Base-by-base conservation (phyloP, 2,113 vertebrate genomes). In the Danio rerio region DNA sequence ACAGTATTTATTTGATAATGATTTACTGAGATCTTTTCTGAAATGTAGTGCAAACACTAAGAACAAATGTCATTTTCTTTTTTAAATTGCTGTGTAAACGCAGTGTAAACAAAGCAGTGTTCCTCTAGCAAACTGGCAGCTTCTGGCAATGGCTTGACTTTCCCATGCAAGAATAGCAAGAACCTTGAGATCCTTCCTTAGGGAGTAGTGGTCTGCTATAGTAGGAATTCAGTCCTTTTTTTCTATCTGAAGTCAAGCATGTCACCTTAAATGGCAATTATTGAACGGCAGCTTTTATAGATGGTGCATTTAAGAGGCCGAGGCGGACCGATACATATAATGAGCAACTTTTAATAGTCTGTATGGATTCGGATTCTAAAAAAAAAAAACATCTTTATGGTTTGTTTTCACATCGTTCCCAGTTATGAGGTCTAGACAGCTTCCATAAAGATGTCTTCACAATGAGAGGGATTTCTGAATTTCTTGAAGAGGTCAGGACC, bases 101-200 rank as follows among this genome's bases (percentile, higher is more conserved):
- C 31, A 31, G 31, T 31, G 31, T 31, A 31, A 31, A 31, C 31
- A 31, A 31, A 31, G 1, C 3, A 1, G 31, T 68, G 73, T 87
- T 86, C 84, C 84, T 85, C 68, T 56, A 88, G 89, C 84, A 86
- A 87, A 86, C 86, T 79, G 87, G 84, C 84, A 69, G 81, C 40
- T 73, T 88, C 89, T 86, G 81, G 83, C 88, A 86, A 81, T 89
- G 88, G 86, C 79, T 72, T 73, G 83, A 81, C 77, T 92, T 94
- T 94, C 93, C 92, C 93, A 94, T 91, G 90, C 92, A 88, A 89
- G 88, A 93, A 94, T 94, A 93, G 90, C 91, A 81, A 74, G 4
- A 50, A 86, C 77, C 84, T 84, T 78, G 87, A 80, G 88, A 90
- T 81, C 65, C 47, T 43, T 91, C 92, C 87, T 86, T 12, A 10